phyloP scores from a whole-genome alignment of 2,888 invertebrate species.

The Cactoblastis cactorum region DNA sequence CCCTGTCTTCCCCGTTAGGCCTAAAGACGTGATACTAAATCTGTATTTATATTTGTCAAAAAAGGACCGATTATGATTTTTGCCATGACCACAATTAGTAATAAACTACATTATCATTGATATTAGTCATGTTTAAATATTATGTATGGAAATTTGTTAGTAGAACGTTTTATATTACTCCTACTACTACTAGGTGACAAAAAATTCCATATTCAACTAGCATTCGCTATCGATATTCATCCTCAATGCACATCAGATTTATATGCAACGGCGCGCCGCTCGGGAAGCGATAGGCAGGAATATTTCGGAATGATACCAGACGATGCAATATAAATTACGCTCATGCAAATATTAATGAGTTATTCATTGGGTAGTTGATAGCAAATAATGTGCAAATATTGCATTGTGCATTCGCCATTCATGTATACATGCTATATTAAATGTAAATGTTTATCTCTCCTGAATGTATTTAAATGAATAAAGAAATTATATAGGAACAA shows the following conservation, averaged over 20 bases:
- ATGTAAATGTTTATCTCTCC: not conserved
- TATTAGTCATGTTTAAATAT: too few species aligned
- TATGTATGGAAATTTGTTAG: too few species aligned
- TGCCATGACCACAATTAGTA: too few species aligned
- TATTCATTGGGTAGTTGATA: not conserved
- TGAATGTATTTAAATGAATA: too few species aligned
- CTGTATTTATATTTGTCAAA: too few species aligned
- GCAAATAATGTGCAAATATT: not conserved
- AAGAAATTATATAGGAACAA: too few species aligned
- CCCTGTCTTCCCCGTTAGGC: too few species aligned
- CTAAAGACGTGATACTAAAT: too few species aligned
- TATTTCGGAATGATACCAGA: conserved; percentile 7
- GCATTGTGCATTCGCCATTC: not conserved
- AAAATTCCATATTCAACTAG: not conserved
- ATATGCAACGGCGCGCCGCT: not conserved
- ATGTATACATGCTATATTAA: not conserved
- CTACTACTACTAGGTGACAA: not conserved
- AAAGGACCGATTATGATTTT: too few species aligned
- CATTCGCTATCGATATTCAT: not conserved
- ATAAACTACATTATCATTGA: too few species aligned
- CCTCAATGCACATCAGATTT: not conserved
- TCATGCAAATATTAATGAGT: not conserved
- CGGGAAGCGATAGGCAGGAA: not conserved
- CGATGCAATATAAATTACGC: conserved; percentile 4
- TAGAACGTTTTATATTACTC: too few species aligned